A percentile compares a stretch with the other conserved stretches of the same genome.
Evolutionary conservation across 2,888 invertebrate genomes (phyloP).

Genomic region (Oasisia sp.): DNA sequence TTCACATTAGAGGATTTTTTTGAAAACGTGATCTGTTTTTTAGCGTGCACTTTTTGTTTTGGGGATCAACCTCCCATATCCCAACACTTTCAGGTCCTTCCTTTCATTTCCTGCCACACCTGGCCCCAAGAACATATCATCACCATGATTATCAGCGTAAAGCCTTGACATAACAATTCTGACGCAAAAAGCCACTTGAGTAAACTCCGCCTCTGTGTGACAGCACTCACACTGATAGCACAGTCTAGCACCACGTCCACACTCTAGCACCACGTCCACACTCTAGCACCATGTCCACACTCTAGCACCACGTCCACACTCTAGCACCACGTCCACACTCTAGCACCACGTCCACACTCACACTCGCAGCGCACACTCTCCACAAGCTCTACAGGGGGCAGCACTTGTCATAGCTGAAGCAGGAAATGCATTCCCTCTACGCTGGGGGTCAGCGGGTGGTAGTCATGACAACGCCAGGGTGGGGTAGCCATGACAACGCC

Average conservation of each 20-base stretch:
- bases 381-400: neutral
- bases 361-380: neutral
- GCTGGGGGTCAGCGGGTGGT: neutral
- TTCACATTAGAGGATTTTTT: neutral
- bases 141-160: neutral
- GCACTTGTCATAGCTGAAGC: neutral
- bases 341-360: neutral
- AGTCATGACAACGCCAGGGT: neutral
- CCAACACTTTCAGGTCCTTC: too few species aligned
- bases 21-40: neutral
- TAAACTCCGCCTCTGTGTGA: neutral
- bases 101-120: too few species aligned
- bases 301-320: neutral
- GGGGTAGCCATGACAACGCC: neutral
- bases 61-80: too few species aligned
- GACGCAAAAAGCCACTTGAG: neutral
- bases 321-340: neutral
- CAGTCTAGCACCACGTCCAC: neutral
- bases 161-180: neutral
- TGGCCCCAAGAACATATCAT: neutral
- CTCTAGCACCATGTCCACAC: neutral
- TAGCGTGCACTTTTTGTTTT: neutral
- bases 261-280: too few species aligned
- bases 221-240: too few species aligned
- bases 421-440: neutral